Conservation (phyloP, 2,113 vertebrate species). For the Spea bombifrons region DNA sequence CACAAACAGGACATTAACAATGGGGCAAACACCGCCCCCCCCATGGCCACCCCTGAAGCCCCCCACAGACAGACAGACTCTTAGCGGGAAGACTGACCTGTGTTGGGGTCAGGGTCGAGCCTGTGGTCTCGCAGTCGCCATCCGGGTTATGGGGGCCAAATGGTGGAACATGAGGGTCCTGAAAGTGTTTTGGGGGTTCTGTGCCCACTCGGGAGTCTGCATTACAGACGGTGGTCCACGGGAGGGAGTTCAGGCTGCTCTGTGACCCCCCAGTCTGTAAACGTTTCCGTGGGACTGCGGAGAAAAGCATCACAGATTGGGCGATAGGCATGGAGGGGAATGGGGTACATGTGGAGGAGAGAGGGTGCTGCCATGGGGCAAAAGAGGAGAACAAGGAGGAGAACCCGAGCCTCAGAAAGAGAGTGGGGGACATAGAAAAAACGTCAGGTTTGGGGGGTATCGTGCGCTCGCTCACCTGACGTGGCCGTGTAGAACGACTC, state of each 20-base stretch:
- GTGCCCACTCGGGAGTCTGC: background rate
- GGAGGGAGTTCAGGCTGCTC: slow-evolving; percentile 17
- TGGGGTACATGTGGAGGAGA: background rate
- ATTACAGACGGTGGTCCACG: background rate
- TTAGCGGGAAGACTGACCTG: background rate
- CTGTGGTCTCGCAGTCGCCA: background rate
- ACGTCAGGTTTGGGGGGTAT: background rate
- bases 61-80: background rate
- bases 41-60: too few species aligned
- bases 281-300: background rate
- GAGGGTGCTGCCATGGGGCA: background rate
- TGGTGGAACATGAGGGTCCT: background rate
- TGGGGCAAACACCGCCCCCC: too few species aligned
- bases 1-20: too few species aligned
- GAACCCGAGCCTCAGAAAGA: background rate
- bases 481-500: slow-evolving; percentile 65
- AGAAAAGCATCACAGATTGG: background rate
- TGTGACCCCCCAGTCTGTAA: background rate
- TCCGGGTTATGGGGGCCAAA: background rate
- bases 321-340: background rate
- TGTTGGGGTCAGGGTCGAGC: background rate
- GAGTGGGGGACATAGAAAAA: background rate
- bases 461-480: slow-evolving; percentile 26
- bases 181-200: background rate
- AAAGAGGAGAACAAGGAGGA: background rate